Evolutionary conservation across 2,888 invertebrate species (phyloP), one percentile per base, ranked within the genome.

Genomic region (Euzophera pinguis): DNA sequence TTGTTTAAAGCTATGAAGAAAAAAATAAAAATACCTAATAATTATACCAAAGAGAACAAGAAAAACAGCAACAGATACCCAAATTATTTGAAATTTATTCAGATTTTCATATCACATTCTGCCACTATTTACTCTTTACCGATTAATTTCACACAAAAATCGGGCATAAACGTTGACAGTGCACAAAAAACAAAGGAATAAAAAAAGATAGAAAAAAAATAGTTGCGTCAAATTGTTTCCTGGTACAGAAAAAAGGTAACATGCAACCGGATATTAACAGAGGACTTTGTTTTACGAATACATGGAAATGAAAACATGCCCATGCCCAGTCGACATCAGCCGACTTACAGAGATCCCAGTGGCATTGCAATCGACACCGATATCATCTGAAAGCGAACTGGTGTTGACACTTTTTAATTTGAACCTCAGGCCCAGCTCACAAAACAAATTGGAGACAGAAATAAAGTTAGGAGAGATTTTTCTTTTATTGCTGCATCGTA

Each of bases 301-400:
- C 42, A 12, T 27, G 42, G 12, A 43, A 43, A 43, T 43, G 27
- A 12, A 27, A 43, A 43, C 42, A 27, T 43, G 42, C 27, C 48
- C 42, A 27, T 43, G 42, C 27, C 48, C 37, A 38, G 27, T 10
- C 4, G 9, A 39, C 3, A 14, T 16, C 39, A n/a, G 37, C 16
- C 1, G 7, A 10, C 37, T 38, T 27, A 38, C 48, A 48, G 38
- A 48, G 48, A 27, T n/a, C 27, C 27, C 37, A 8, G 17, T 27
- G 14, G 48, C 12, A 38, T 48, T 48, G 48, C 37, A 38, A 48
- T 48, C 48, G 48, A 38, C 48, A 48, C 48, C 38, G 39, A 16
- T 14, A 43, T 13, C 27, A 12, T 43, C 12, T n/a, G 42, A 12
- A 43, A 27, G 13, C 27, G 27, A 27, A n/a, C 42, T 43, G 42